These are phyloP conservation scores for Anhinga rufa DNA, from an alignment of 2,113 vertebrate species.

Conservation along the genomic window DNA sequence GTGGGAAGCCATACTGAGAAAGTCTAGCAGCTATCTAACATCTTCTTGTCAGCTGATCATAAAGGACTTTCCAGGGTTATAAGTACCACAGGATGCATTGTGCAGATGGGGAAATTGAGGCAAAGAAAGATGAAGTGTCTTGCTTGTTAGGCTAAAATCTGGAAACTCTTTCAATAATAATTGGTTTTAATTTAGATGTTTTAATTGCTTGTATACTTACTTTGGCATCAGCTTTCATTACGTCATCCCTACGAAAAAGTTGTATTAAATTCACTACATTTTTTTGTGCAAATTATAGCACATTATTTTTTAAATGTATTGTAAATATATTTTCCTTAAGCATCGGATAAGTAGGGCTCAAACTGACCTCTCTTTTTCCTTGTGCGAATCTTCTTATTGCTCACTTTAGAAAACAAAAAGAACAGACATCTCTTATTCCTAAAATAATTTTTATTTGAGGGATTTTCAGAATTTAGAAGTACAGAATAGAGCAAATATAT, in stretches of 20 bases:
- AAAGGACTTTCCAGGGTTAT: conserved; percentile 6
- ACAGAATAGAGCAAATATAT: neutral
- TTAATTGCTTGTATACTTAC: neutral
- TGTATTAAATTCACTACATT: neutral
- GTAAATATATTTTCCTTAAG: neutral
- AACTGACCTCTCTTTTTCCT: neutral
- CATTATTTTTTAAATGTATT: neutral
- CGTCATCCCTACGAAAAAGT: neutral
- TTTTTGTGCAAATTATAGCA: neutral
- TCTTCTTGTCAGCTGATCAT: neutral
- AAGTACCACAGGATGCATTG: neutral
- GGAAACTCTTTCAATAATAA: neutral
- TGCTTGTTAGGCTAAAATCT: neutral
- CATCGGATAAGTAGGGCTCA: neutral
- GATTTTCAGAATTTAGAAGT: neutral
- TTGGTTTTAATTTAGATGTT: neutral
- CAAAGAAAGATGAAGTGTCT: neutral
- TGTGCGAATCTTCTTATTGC: neutral
- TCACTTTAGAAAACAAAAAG: neutral
- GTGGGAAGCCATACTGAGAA: neutral
- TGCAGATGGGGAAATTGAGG: neutral
- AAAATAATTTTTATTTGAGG: neutral
- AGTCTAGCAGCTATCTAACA: conserved; percentile 32
- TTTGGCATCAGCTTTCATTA: neutral
- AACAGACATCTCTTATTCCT: neutral